A percentile compares a stretch with the other conserved stretches of the same genome.
These are phyloP conservation scores for Agelaius phoeniceus DNA, from an alignment of 2,113 vertebrate genomes.

Conservation along the genomic window DNA sequence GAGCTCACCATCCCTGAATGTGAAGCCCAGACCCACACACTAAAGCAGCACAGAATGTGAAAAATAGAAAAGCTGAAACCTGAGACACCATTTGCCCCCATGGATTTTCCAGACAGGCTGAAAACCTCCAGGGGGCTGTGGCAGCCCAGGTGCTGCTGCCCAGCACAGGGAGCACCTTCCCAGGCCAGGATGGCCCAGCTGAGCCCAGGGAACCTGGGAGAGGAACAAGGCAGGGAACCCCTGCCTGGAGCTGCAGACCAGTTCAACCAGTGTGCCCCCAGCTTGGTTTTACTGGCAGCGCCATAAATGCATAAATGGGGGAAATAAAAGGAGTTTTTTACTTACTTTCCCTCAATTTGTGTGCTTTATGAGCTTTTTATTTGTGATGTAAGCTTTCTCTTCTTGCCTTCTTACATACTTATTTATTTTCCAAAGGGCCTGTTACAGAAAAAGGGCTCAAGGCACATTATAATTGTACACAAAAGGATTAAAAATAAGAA, in stretches of 20 bases:
- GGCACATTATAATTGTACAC: background rate
- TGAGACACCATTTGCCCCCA: background rate
- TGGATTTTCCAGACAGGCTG: background rate
- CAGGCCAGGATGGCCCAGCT: background rate
- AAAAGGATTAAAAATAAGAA: slow-evolving; percentile 14
- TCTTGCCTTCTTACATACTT: background rate
- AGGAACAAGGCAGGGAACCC: accelerated
- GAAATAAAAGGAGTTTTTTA: slow-evolving; percentile 37
- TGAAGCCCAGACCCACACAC: background rate
- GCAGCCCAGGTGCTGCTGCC: background rate
- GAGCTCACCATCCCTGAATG: background rate
- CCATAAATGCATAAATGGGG: background rate
- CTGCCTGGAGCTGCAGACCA: background rate
- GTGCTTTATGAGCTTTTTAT: background rate
- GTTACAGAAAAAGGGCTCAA: slow-evolving; percentile 23
- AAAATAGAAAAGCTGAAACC: background rate
- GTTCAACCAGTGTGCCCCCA: background rate
- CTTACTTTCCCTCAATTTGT: slow-evolving; percentile 44
- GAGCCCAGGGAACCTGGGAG: background rate
- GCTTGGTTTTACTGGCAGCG: background rate
- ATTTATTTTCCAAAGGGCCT: slow-evolving; percentile 6
- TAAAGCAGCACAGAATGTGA: background rate
- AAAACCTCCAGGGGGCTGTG: background rate
- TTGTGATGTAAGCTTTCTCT: background rate
- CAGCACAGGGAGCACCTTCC: background rate